Evolutionary conservation across 1,140 invertebrate species (phyloP), one percentile per base, ranked within the genome.

Genomic region (Orius laevigatus): DNA sequence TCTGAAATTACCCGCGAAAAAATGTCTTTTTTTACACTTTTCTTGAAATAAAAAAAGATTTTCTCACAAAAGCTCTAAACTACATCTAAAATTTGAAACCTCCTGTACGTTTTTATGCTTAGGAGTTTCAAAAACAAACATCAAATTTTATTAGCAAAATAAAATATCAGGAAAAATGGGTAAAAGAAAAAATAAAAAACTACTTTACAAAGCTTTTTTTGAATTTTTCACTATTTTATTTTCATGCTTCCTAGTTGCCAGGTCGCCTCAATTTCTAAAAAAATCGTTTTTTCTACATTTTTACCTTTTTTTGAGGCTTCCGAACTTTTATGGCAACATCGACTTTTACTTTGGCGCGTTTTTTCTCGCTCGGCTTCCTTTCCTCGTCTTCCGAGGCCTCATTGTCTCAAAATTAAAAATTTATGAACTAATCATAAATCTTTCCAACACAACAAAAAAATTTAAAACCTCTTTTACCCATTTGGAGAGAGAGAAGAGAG

Each of bases 1-100:
- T 56, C 61, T 62, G 56, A 40, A 53, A 58, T 38, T 16, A 38
- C 31, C 14, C 18, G 39, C 39, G 3, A 25, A 25, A 25, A 25
- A 25, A n/a, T n/a, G n/a, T 25, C 25, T 25, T 25, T 25, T 25
- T 25, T 25, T 25, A 25, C 25, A 25, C 25, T 25, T 25, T 25
- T 25, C 25, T 25, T 25, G 8, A 25, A 25, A 25, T 25, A 25
- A 25, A 25, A n/a, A n/a, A n/a, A n/a, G n/a, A n/a, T n/a, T 25
- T 25, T 25, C 8, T 25, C 25, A 25, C 25, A 25, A 43, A 43
- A 16, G 41, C 11, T 43, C 41, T 20, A 15, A n/a, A 18, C 19
- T 19, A n/a, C 19, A n/a, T 4, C 15, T 14, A 32, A 25, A 32
- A 11, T 15, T 5, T 36, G 12, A 14, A 48, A 15, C 16, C 35